Evolutionary conservation across 2,113 vertebrate genomes (phyloP), one percentile per base, ranked within the genome.

Genomic region (Phasianus colchicus): DNA sequence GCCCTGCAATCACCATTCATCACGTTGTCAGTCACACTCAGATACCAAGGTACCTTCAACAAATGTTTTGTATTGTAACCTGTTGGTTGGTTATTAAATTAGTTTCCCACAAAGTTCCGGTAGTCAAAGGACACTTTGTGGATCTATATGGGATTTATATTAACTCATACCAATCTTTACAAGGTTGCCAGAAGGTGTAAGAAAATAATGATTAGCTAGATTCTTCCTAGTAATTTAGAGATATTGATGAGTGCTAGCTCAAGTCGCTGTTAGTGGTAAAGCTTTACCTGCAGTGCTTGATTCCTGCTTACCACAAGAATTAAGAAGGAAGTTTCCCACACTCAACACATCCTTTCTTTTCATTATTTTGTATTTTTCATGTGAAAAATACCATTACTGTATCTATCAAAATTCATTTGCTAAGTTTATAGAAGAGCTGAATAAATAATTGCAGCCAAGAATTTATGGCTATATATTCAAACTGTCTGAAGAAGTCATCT

Each of bases 201-300:
- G 92, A 83, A 88, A 80, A 76, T 80, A 93, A 96, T 95, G 29
- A 96, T 95, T 96, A 96, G 69, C 93, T 81, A 89, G 64, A n/a
- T 66, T 86, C 78, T 92, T 85, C 88, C 76, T 83, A 74, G 88
- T 94, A 80, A 91, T 94, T 90, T 91, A 91, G 85, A 94, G 89
- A 88, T 86, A 88, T 43, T 43, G 64, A 86, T 91, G 50, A 64
- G 8, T 85, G 43, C 82, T 65, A n/a, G 61, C 70, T 87, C 67
- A 91, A 20, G 45, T 66, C 65, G n/a, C 52, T 52, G 43, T 43
- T 88, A 54, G 40, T 55, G 72, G 40, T 29, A 52, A 52, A 71
- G 24, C 16, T 52, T 47, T 86, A 54, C 29, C 47, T 66, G 67
- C n/a, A 88, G 0, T 63, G 13, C 58, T 69, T 72, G 70, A 69